A percentile compares a stretch with the other conserved stretches of the same genome.
Evolutionary conservation across 2,888 invertebrate genomes (phyloP).

Genomic region (Deroplatys truncata): DNA sequence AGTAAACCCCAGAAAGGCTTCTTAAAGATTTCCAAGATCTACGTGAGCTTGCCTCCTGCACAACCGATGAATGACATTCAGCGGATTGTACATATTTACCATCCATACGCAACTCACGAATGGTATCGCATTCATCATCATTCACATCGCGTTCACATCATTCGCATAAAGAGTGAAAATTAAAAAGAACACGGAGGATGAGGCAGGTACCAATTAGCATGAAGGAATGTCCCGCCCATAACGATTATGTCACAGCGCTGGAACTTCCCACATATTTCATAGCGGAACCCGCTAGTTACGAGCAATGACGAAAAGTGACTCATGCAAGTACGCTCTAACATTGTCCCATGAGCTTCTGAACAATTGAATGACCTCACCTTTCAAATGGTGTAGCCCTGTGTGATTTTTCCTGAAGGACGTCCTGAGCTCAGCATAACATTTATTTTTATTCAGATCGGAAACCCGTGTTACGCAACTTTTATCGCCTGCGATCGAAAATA

Average conservation of each 20-base stretch:
- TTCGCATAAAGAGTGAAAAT: background rate
- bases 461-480: background rate
- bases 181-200: background rate
- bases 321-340: background rate
- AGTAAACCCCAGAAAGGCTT: background rate
- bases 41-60: too few relatives aligned
- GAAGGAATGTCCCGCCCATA: background rate
- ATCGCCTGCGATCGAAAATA: background rate
- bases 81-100: too few relatives aligned
- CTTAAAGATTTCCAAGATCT: background rate
- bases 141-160: too few relatives aligned
- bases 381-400: background rate
- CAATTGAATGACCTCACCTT: background rate
- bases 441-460: background rate
- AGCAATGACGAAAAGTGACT: background rate
- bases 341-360: background rate
- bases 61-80: too few relatives aligned
- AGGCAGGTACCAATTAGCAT: background rate
- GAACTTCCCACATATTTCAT: background rate
- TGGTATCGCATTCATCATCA: too few relatives aligned
- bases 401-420: background rate
- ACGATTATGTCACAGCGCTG: background rate
- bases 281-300: background rate
- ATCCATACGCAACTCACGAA: too few relatives aligned
- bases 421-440: background rate